Evolutionary conservation across 2,113 vertebrate species (phyloP).

Genomic region (Grallaria varia): DNA sequence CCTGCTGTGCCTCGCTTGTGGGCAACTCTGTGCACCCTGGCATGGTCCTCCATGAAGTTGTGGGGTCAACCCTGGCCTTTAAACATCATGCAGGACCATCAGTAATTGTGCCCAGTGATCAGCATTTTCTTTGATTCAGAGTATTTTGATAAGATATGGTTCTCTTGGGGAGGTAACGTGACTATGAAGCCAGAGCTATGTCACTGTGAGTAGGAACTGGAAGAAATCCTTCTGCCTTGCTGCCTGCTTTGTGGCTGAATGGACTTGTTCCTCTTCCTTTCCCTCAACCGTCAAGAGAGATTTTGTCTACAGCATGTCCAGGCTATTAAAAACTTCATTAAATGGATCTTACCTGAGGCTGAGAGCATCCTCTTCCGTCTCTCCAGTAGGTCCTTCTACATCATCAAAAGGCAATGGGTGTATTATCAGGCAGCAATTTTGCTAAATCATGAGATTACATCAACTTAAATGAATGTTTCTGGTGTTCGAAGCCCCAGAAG

Average conservation of each 20-base stretch:
- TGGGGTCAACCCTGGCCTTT: not conserved
- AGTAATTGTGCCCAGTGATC: not conserved
- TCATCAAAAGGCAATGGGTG: not conserved
- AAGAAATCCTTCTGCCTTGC: not conserved
- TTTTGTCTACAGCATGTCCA: not conserved
- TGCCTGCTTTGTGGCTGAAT: not conserved
- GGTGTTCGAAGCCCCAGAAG: not conserved
- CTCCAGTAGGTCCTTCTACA: not conserved
- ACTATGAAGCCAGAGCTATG: not conserved
- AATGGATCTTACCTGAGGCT: not conserved
- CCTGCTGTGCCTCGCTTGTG: not conserved
- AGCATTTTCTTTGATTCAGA: not conserved
- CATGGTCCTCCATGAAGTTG: not conserved
- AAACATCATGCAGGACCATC: not conserved
- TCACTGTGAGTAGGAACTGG: not conserved
- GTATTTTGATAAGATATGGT: not conserved
- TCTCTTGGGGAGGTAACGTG: not conserved
- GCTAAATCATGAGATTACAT: not conserved
- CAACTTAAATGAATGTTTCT: not conserved
- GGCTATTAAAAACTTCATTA: not conserved
- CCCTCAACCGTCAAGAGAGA: not conserved
- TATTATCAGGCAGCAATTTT: not conserved
- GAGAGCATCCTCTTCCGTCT: not conserved
- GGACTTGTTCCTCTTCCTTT: not conserved
- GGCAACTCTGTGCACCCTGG: not conserved